Evolutionary conservation across 2,888 invertebrate species (phyloP).

Genomic region (Ophioninae sp.): DNA sequence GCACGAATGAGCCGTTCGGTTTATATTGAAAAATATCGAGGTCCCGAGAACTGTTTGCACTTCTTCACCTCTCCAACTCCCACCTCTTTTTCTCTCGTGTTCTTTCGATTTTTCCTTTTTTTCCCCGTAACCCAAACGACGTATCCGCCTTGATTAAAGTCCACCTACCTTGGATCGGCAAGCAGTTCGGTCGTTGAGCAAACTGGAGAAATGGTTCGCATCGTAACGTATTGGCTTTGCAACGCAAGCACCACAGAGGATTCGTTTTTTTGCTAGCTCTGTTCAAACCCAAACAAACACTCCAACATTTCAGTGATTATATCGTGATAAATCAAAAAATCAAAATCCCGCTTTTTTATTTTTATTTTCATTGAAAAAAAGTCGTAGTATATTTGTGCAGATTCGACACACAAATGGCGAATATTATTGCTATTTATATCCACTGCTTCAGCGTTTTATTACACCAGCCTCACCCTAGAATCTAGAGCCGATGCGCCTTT

Average conservation of each 20-base stretch:
- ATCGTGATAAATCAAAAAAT: too few species aligned
- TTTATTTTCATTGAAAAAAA: too few species aligned
- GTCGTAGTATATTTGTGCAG: too few species aligned
- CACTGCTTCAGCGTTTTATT: too few species aligned
- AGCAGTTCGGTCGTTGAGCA: constrained; percentile 54
- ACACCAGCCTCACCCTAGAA: too few species aligned
- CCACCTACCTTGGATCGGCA: constrained; percentile 62
- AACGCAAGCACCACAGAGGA: too few species aligned
- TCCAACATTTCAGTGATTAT: too few species aligned
- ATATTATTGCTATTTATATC: too few species aligned
- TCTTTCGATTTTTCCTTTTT: constrained; percentile 51
- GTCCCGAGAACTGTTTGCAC: constrained; percentile 70
- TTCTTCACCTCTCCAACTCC: constrained; percentile 57
- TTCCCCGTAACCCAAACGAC: constrained; percentile 57
- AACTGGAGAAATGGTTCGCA: not conserved
- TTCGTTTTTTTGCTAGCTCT: too few species aligned
- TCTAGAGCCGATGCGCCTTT: not conserved
- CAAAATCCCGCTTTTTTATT: too few species aligned
- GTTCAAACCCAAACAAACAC: too few species aligned
- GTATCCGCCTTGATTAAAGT: constrained; percentile 72
- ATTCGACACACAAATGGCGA: too few species aligned
- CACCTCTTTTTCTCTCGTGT: constrained; percentile 37
- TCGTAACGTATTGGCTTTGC: not conserved
- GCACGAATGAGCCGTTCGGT: constrained; percentile 61
- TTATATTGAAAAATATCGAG: constrained; percentile 78